Evolutionary conservation across 2,888 invertebrate genomes (phyloP).

Genomic region (Lithosia quadra): DNA sequence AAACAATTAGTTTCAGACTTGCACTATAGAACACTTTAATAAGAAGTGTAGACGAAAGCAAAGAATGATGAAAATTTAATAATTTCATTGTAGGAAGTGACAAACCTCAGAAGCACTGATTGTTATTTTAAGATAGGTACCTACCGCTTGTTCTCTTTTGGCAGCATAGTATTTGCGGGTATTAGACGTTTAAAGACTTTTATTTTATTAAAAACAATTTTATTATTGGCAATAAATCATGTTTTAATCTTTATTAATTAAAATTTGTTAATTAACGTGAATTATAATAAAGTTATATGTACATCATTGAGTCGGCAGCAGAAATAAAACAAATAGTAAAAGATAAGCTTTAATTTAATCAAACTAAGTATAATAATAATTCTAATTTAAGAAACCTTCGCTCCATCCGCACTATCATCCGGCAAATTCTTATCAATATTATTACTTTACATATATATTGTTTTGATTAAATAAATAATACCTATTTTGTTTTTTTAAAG

Average conservation of each 20-base stretch:
- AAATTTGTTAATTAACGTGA: neutral
- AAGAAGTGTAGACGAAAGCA: neutral
- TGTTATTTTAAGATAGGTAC: neutral
- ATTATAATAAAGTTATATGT: neutral
- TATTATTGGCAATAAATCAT: neutral
- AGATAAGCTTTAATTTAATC: conserved; percentile 24
- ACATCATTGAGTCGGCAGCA: neutral
- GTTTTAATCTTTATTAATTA: neutral
- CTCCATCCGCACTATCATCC: conserved; percentile 58
- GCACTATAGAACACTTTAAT: neutral
- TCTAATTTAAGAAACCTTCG: conserved; percentile 52
- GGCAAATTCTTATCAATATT: conserved; percentile 56
- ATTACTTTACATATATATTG: conserved; percentile 44
- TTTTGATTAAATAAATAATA: conserved; percentile 20
- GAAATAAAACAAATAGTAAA: neutral
- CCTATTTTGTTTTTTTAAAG: conserved; percentile 20
- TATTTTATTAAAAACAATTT: neutral
- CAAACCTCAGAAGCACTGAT: neutral
- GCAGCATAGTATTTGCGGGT: neutral
- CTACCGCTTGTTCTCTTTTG: neutral
- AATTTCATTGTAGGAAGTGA: neutral
- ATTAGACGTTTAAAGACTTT: neutral
- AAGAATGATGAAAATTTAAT: neutral
- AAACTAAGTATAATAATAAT: conserved; percentile 32
- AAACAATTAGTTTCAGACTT: neutral